phyloP scores from a whole-genome alignment of 2,888 invertebrate genomes.

The Callinectes sapidus region DNA sequence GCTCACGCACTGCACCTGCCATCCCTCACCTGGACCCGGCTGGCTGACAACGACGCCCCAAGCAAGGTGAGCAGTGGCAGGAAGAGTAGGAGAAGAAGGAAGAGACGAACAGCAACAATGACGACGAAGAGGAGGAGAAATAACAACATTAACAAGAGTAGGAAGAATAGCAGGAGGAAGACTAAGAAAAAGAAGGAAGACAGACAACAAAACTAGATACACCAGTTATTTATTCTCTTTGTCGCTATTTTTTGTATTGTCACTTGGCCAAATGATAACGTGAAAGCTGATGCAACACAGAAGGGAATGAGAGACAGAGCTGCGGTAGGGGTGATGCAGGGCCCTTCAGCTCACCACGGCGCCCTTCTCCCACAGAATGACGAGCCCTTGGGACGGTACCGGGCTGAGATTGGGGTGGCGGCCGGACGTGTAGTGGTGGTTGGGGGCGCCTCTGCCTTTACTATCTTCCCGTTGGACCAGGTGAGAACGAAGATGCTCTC shows the following conservation, averaged over 20 bases:
- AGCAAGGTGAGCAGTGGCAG: background rate
- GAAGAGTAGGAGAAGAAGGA: background rate
- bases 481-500: background rate
- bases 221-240: background rate
- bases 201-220: background rate
- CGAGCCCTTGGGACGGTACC: conserved; percentile 23
- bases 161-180: too few species aligned
- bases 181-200: too few species aligned
- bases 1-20: conserved; percentile 63
- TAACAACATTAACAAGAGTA: too few species aligned
- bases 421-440: conserved; percentile 36
- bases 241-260: background rate
- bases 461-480: conserved; percentile 36
- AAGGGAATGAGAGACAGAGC: background rate
- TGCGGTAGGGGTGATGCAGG: background rate
- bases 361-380: background rate
- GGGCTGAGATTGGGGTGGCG: conserved; percentile 23
- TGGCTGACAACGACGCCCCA: conserved; percentile 19
- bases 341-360: background rate
- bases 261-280: background rate
- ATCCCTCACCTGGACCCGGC: conserved; percentile 46
- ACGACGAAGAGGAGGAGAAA: background rate
- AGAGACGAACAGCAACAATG: too few species aligned
- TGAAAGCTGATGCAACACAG: background rate
- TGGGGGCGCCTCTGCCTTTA: conserved; percentile 10